Conservation (phyloP, 2,888 invertebrate species). For the Lasioglossum malachurum region DNA sequence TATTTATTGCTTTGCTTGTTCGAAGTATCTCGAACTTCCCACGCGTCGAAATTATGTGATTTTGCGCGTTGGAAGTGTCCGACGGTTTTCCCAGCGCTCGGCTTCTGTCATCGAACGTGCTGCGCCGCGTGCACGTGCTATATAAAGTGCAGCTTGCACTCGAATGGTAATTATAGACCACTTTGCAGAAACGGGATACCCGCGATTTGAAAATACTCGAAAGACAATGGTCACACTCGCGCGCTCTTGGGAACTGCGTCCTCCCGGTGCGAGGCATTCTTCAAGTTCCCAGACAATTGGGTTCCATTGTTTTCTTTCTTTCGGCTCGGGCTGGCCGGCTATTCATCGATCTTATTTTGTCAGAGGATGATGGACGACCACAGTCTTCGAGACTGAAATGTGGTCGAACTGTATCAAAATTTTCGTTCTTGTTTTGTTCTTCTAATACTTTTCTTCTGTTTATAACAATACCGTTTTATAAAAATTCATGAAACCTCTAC, state of each 20-base stretch:
- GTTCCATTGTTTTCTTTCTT: neutral
- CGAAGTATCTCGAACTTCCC: neutral
- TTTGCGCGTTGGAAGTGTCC: neutral
- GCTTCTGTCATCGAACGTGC: constrained; percentile 54
- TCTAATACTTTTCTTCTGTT: neutral
- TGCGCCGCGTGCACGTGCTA: constrained; percentile 44
- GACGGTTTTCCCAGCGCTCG: neutral
- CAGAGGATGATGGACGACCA: neutral
- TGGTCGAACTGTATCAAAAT: neutral
- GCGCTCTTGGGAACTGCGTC: constrained; percentile 17
- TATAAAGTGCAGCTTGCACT: constrained; percentile 52
- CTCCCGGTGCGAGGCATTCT: neutral
- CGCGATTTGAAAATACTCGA: constrained; percentile 67
- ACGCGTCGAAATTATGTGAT: constrained; percentile 11
- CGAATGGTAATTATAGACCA: constrained; percentile 70
- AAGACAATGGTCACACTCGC: constrained; percentile 45
- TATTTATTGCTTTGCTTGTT: neutral
- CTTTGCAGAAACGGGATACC: constrained; percentile 63
- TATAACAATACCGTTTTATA: neutral
- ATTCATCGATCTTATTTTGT: neutral
- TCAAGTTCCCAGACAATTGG: neutral
- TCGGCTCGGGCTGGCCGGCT: neutral
- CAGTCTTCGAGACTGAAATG: neutral
- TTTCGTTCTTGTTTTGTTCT: too few relatives aligned
- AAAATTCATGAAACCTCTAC: neutral